Conservation (phyloP, 2,797 vertebrate species). For the Pempheris klunzingeri region DNA sequence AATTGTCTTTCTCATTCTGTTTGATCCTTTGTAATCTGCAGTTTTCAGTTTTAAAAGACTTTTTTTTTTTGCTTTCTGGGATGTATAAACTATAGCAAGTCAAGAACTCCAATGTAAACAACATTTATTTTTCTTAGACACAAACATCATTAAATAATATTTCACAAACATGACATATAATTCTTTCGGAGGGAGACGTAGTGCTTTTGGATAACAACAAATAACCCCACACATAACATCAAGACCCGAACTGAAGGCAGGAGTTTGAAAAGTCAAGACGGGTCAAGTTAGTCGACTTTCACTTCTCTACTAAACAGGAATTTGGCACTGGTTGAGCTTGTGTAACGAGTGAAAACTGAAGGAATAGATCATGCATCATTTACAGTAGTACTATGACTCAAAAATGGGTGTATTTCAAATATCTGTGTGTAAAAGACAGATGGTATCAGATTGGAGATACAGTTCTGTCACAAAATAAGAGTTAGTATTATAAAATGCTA, state of each 20-base stretch:
- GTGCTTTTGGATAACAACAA: slow-evolving; percentile 32
- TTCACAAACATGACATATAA: slow-evolving; percentile 57
- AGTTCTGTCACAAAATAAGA: slow-evolving; percentile 28
- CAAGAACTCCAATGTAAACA: slow-evolving; percentile 26
- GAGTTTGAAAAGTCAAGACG: slow-evolving; percentile 25
- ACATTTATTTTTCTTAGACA: slow-evolving; percentile 68
- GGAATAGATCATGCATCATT: slow-evolving; percentile 52
- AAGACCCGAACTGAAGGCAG: slow-evolving; percentile 29
- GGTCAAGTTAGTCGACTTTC: background rate
- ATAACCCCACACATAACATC: slow-evolving; percentile 38
- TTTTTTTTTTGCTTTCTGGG: background rate
- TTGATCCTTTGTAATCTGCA: background rate
- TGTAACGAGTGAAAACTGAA: slow-evolving; percentile 15
- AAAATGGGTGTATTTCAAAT: slow-evolving; percentile 3
- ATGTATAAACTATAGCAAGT: background rate
- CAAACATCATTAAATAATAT: slow-evolving; percentile 58
- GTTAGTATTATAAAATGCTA: slow-evolving; percentile 18
- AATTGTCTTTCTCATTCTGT: background rate
- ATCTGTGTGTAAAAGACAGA: slow-evolving; percentile 14
- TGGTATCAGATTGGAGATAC: slow-evolving; percentile 16
- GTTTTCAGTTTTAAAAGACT: background rate
- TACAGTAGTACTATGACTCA: slow-evolving; percentile 33
- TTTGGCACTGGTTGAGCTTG: slow-evolving; percentile 52
- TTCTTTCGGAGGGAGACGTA: slow-evolving; percentile 8
- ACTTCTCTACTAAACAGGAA: slow-evolving; percentile 21